phyloP scores from a whole-genome alignment of 53 echinoderm and acorn worm genomes.

The Temnopleurus reevesii region DNA sequence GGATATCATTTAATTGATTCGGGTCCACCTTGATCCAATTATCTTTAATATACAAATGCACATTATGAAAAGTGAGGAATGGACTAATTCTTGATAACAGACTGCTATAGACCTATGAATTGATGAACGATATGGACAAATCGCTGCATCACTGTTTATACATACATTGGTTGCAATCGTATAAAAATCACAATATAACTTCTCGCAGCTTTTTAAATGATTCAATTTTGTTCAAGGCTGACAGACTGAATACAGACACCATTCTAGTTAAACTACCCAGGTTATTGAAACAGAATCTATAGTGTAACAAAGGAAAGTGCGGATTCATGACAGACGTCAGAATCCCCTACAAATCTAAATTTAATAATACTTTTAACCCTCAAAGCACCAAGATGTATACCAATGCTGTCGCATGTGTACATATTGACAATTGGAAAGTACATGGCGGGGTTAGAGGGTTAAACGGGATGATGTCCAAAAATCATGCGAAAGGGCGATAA shows the following conservation, averaged over 20 bases:
- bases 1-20: constrained; percentile 29
- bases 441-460: background rate
- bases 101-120: background rate
- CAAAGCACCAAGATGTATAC: background rate
- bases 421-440: background rate
- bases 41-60: constrained; percentile 1
- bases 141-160: constrained; percentile 1
- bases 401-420: background rate
- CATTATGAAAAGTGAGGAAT: background rate
- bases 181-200: too few relatives aligned
- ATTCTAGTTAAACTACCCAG: background rate
- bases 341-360: background rate
- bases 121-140: background rate
- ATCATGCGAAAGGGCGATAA: background rate
- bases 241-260: background rate
- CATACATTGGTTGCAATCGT: background rate
- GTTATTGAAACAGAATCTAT: background rate
- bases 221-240: background rate
- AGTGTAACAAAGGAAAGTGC: background rate
- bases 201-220: background rate
- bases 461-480: background rate
- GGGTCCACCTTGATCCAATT: constrained; percentile 18
- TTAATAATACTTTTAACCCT: background rate
- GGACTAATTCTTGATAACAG: background rate
- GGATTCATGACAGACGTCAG: constrained; percentile 20